These are phyloP conservation scores for Hedya salicella DNA, from an alignment of 2,888 invertebrate species.

Conservation along the genomic window DNA sequence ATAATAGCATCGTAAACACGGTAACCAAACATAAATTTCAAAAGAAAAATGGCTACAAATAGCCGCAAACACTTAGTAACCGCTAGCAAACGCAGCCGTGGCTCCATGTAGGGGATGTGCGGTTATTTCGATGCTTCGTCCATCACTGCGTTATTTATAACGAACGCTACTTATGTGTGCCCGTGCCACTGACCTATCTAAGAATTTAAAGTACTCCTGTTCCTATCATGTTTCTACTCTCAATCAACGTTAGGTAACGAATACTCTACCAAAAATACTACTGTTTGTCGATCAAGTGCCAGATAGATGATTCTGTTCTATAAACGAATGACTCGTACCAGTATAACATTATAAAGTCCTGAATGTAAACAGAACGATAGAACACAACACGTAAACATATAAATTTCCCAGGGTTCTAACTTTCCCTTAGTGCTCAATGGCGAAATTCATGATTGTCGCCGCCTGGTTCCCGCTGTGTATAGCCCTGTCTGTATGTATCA, in stretches of 20 bases:
- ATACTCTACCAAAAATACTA: not conserved
- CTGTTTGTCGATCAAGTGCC: not conserved
- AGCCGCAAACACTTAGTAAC: constrained; percentile 36
- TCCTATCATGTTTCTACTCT: constrained; percentile 17
- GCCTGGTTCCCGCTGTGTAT: constrained; percentile 58
- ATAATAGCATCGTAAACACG: constrained; percentile 30
- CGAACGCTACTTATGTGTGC: constrained; percentile 50
- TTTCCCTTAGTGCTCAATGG: constrained; percentile 51
- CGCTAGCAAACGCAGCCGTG: constrained; percentile 46
- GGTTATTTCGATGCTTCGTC: constrained; percentile 58
- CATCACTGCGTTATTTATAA: constrained; percentile 64
- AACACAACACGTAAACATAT: no score
- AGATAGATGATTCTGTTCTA: no score
- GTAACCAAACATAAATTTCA: constrained; percentile 33
- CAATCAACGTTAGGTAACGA: not conserved
- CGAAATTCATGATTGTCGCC: constrained; percentile 61
- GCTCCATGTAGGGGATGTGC: constrained; percentile 56
- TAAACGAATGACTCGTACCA: no score
- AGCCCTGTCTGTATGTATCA: constrained; percentile 49
- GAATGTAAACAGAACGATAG: no score
- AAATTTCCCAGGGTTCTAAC: constrained; percentile 29
- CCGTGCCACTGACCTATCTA: constrained; percentile 72
- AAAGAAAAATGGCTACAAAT: constrained; percentile 32
- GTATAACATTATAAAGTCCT: no score
- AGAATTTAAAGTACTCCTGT: constrained; percentile 44